A percentile compares a stretch with the other conserved stretches of the same genome.
phyloP scores from a whole-genome alignment of 2,113 vertebrate genomes.

The Catagonus wagneri region DNA sequence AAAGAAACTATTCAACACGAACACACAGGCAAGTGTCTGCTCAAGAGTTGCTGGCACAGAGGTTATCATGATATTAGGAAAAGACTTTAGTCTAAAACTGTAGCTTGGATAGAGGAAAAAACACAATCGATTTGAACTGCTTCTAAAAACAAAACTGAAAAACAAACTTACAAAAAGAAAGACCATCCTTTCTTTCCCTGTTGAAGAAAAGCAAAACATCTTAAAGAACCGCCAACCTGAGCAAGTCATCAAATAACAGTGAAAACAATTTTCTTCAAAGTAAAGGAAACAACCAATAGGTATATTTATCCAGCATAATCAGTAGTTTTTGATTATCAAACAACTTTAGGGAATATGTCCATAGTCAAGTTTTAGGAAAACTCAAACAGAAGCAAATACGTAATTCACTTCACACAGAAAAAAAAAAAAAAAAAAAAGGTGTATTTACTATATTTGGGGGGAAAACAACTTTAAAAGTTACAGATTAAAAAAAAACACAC shows the following conservation, averaged over 20 bases:
- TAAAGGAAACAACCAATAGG: not conserved
- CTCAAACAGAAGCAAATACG: not conserved
- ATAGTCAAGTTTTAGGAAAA: not conserved
- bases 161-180: not conserved
- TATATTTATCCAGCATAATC: not conserved
- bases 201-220: not conserved
- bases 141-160: constrained; percentile 62
- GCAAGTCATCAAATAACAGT: constrained; percentile 13
- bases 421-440: not conserved
- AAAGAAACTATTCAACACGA: constrained; percentile 24
- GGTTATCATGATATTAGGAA: not conserved
- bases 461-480: not conserved
- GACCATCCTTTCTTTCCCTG: not conserved
- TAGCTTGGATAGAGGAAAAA: constrained; percentile 27
- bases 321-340: constrained; percentile 21
- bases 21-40: not conserved
- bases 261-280: constrained; percentile 54
- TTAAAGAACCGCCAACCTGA: not conserved
- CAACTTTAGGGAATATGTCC: not conserved
- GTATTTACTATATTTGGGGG: not conserved
- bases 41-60: constrained; percentile 54
- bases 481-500: not conserved
- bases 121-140: constrained; percentile 1
- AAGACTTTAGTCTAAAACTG: not conserved
- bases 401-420: not conserved